Base-by-base conservation (phyloP, 2,888 invertebrate species). In the Caenorhabditis doughertyi region DNA sequence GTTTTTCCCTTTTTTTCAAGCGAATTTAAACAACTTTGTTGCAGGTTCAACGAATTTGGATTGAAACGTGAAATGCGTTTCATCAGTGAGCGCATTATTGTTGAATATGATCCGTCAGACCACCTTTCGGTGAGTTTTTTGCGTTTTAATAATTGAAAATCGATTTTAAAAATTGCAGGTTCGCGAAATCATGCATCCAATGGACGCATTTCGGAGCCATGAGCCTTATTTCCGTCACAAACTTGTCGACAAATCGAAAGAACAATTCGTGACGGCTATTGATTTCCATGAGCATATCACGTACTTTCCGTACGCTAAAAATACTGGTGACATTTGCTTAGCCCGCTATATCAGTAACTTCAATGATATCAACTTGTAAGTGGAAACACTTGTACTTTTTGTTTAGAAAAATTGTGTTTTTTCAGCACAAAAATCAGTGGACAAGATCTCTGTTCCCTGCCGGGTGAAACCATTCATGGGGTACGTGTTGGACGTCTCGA, bases 291-390 rank as follows among this genome's bases (percentile, higher is more conserved):
- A 79, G 23, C 83, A 83, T 58, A 62, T 64, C 35, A 65, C 79
- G 9, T 83, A 79, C 42, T 83, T 83, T 49, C 79, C 79, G 29
- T 83, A 74, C 32, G 60, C 79, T 11, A 79, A 68, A 53, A 83
- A 42, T 51, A 74, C 53, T 16, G 83, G 83, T n/a, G 70, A 73
- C 23, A 35, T 83, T 42, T 56, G 56, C 49, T 58, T 83, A 1
- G 67, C 71, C 29, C 60, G 77, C 4, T 82, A 82, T 27, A 82
- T 82, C 23, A 82, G 72, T 55, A 82, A 76, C 32, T 82, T 82
- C 51, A 71, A 82, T 47, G 82, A 82, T 58, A 64, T 49, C 11
- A 82, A 82, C 39, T 82, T 82, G 82, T 82, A 23, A 67, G 82
- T 68, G 27, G 25, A 27, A 13, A n/a, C 53, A 68, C 5, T 16